phyloP scores from a whole-genome alignment of 2,888 invertebrate species.

The Drosophila dives region DNA sequence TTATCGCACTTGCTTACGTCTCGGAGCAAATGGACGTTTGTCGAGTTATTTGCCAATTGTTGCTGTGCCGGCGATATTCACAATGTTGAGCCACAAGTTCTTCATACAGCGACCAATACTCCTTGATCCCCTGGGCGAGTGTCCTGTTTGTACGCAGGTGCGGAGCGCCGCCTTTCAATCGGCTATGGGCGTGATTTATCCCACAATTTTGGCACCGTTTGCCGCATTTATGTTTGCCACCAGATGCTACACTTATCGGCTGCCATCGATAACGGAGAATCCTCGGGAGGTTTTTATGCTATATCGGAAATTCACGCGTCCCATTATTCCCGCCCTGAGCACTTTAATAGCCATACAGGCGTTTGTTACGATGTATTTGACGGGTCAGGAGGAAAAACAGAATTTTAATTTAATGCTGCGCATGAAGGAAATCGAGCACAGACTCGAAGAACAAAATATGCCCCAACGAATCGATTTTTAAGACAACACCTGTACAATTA shows the following conservation, averaged over 20 bases:
- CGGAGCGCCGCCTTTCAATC: conserved; percentile 87
- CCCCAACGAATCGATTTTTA: conserved; percentile 48
- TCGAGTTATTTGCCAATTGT: conserved; percentile 88
- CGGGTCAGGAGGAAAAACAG: conserved; percentile 87
- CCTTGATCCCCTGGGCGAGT: conserved; percentile 86
- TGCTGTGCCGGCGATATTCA: conserved; percentile 87
- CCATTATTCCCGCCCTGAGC: conserved; percentile 86
- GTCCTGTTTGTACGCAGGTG: conserved; percentile 89
- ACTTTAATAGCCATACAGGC: conserved; percentile 86
- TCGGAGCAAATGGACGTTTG: conserved; percentile 87
- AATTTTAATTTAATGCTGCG: conserved; percentile 72
- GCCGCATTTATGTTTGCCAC: conserved; percentile 88
- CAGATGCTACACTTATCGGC: conserved; percentile 87
- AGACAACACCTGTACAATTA: conserved; percentile 10
- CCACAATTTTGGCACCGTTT: conserved; percentile 87
- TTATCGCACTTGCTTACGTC: conserved; percentile 87
- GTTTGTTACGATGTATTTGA: conserved; percentile 86
- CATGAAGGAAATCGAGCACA: conserved; percentile 76
- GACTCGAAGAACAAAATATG: conserved; percentile 65
- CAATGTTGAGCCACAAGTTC: conserved; percentile 87
- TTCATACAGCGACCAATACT: conserved; percentile 87
- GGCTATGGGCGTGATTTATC: conserved; percentile 86
- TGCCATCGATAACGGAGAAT: conserved; percentile 88
- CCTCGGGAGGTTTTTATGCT: conserved; percentile 86
- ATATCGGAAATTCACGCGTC: conserved; percentile 86